Base-by-base conservation (phyloP, 1,140 invertebrate species). In the Homarus americanus region DNA sequence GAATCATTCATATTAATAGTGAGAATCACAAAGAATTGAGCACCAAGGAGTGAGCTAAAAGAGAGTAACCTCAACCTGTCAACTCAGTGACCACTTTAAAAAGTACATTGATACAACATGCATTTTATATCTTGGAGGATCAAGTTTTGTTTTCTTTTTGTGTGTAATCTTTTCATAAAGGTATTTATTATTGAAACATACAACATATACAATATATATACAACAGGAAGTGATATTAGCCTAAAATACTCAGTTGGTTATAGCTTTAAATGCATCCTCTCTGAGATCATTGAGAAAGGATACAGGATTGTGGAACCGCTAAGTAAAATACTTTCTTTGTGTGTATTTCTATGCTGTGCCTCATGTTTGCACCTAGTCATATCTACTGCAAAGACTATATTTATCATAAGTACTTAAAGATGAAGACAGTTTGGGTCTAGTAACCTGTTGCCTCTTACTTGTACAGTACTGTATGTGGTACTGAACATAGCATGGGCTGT, bases 241-340 rank as follows among this genome's bases (percentile, higher is more conserved):
- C 41, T 72, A 69, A 69, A 85, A 85, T 75, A 85, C 72, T 44
- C 63, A 85, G 83, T 85, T 85, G 83, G 83, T 85, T 40, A 72
- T 75, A 85, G 72, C 83, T 75, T 85, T 85, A 85, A 85, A 17
- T 15, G 40, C 83, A 34, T 69, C 82, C 58, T 85, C 34, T 85
- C 83, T 34, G 44, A 15, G 72, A 69, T 85, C 41, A 85, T 44
- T 73, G n/a, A 44, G 72, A 38, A 49, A 75, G 69, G 49, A 75
- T 17, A 28, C 17, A 36, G n/a, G n/a, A 85, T 73, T 85, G 83
- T 85, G 83, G 83, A 85, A 85, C 83, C 40, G 69, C 83, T 49
- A 49, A 73, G 66, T 75, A 41, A 49, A 36, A n/a, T 41, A 72
- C 28, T 44, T 73, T 32, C 32, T 73, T 75, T 73, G 15, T 49